Evolutionary conservation across 2,888 invertebrate genomes (phyloP), one percentile per base, ranked within the genome.

Genomic region (Agriopis leucophaearia): DNA sequence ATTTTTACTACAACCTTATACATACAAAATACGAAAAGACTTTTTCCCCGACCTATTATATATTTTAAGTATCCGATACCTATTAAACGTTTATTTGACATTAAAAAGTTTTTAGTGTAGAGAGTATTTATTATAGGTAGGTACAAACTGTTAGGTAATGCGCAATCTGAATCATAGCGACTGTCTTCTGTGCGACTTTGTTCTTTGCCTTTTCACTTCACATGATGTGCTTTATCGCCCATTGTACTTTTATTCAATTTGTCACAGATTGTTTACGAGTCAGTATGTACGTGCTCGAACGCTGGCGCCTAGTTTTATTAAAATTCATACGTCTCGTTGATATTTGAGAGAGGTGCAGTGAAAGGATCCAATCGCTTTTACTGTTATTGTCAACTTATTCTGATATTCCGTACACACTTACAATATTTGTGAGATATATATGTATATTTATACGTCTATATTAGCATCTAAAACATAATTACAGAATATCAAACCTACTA

Each of bases 231-330:
- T 90, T 90, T 89, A 91, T 89, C 71, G 80, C 56, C 89, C 85
- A 92, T 92, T 92, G 91, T 92, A 74, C 83, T 85, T 67, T 61
- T 82, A 80, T 75, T 82, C 82, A 80, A 66, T 44, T 18, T 48
- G 64, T 61, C 66, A 66, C 70, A 66, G 60, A 47, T 52, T 66
- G 40, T 13, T 18, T 16, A 45, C 47, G 57, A 60, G 60, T 68
- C 40, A 50, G 61, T 44, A 45, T 6, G 65, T 83, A 89, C 91
- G 90, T 90, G 90, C 70, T 60, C 74, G 74, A 80, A 81, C 78
- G 83, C 76, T 77, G 83, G 83, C 68, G 68, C 68, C 60, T 56
- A 36, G 27, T 50, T 36, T 55, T 61, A 61, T 64, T 68, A 56
- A 60, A 55, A 69, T 64, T 69, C 60, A 65, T 55, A 65, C 40